Percentiles rank a stretch among this genome's conserved stretches.
These are phyloP conservation scores for Cygnus buccinator DNA, from an alignment of 2,113 vertebrate species.

Conservation along the genomic window DNA sequence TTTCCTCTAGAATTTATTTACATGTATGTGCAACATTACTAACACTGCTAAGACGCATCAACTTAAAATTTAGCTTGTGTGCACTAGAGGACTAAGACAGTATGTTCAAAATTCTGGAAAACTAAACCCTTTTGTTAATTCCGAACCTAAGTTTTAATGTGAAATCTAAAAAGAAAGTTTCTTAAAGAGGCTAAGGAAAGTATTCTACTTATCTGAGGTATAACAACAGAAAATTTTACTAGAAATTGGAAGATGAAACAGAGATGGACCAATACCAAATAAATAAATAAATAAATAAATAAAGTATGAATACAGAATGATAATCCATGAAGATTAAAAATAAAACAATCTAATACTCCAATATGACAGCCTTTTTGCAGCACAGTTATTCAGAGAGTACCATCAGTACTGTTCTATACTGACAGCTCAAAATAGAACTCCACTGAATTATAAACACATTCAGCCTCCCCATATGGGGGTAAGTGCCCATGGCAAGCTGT, in stretches of 20 bases:
- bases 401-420: not conserved
- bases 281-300: not conserved
- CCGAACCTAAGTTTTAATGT: not conserved
- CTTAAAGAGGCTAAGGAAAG: not conserved
- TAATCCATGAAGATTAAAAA: not conserved
- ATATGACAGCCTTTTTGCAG: not conserved
- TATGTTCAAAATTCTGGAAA: not conserved
- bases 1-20: not conserved
- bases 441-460: not conserved
- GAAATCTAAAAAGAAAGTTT: not conserved
- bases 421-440: not conserved
- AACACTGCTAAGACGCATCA: not conserved
- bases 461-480: not conserved
- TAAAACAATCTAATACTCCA: not conserved
- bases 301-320: not conserved
- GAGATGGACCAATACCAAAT: not conserved
- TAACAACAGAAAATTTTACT: not conserved
- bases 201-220: not conserved
- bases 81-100: not conserved
- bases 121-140: not conserved
- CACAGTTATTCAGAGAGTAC: not conserved
- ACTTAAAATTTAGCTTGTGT: not conserved
- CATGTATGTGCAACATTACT: not conserved
- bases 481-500: not conserved
- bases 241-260: not conserved